These are phyloP conservation scores for Drosophila meridiana DNA, from an alignment of 2,888 invertebrate species.

Conservation along the genomic window DNA sequence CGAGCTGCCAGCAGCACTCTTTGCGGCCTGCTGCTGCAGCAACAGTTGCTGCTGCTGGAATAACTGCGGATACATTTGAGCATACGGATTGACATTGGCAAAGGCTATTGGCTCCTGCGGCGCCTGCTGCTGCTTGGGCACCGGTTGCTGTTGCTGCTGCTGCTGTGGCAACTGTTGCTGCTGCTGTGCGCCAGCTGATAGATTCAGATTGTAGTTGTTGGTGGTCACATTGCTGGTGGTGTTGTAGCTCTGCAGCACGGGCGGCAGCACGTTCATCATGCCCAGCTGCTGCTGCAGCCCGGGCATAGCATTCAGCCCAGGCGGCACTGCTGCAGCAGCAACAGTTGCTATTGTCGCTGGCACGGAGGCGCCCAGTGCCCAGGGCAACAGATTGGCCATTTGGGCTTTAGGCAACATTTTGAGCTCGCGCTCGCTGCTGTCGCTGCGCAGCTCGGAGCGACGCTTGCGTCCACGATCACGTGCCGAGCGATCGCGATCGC, in stretches of 20 bases:
- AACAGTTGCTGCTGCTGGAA: conserved; percentile 72
- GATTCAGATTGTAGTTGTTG: conserved; percentile 73
- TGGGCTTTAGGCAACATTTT: conserved; percentile 36
- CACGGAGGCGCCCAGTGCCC: conserved; percentile 36
- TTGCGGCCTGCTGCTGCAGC: conserved; percentile 50
- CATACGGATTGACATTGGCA: conserved; percentile 82
- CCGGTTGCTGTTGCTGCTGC: conserved; percentile 4
- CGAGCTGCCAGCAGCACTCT: conserved; percentile 43
- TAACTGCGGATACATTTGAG: conserved; percentile 81
- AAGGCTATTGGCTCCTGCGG: conserved; percentile 75
- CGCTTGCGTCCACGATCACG: conserved; percentile 82
- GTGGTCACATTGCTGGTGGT: conserved; percentile 50
- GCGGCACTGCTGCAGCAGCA: conserved; percentile 12
- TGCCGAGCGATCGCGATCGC: conserved; percentile 42
- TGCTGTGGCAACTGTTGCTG: conserved; percentile 11
- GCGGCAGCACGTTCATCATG: conserved; percentile 39
- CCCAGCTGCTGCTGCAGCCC: conserved; percentile 41
- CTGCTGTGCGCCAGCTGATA: conserved; percentile 19
- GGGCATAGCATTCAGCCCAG: conserved; percentile 6
- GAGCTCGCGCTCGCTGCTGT: conserved; percentile 62
- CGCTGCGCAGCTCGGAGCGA: conserved; percentile 73
- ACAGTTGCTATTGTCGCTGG: conserved; percentile 7
- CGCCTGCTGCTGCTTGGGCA: conserved; percentile 15
- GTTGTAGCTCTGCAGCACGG: conserved; percentile 68
- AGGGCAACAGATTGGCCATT: conserved; percentile 38